phyloP scores from a whole-genome alignment of 1,140 invertebrate species.

The Drosophila equinoxialis region DNA sequence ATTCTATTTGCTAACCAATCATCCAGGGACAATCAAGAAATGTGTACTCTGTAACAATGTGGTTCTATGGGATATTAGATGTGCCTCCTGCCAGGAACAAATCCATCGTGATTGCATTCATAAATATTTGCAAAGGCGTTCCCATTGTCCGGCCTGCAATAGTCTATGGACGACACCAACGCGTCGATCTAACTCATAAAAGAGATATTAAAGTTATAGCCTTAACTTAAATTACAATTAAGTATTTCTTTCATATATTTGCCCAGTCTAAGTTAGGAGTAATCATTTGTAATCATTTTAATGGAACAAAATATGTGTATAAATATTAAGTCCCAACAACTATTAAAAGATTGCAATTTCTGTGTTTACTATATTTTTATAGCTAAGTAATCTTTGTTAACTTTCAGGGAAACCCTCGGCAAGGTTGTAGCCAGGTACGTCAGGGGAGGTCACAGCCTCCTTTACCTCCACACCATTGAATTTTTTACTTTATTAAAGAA shows the following conservation, averaged over 20 bases:
- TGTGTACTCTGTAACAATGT: slow-evolving; percentile 62
- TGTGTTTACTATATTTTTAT: too few relatives aligned
- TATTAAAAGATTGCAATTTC: too few relatives aligned
- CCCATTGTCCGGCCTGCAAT: slow-evolving; percentile 58
- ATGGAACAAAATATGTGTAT: background rate
- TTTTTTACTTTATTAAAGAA: too few relatives aligned
- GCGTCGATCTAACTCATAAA: slow-evolving; percentile 1
- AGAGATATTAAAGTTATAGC: background rate
- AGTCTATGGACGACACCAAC: slow-evolving; percentile 51
- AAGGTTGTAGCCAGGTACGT: too few relatives aligned
- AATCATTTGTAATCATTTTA: too few relatives aligned
- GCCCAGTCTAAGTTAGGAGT: background rate
- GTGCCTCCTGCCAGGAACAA: slow-evolving; percentile 48
- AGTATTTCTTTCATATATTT: background rate
- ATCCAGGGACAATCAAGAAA: slow-evolving; percentile 48
- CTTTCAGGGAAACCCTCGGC: background rate
- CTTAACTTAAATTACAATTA: background rate
- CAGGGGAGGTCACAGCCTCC: too few relatives aligned
- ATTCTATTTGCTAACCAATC: slow-evolving; percentile 57
- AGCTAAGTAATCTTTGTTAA: background rate
- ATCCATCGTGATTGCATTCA: slow-evolving; percentile 62
- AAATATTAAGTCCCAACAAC: background rate
- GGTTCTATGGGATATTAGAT: slow-evolving; percentile 65
- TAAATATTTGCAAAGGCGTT: slow-evolving; percentile 58
- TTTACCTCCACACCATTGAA: too few relatives aligned